Percentiles rank a stretch among this genome's conserved stretches.
These are phyloP conservation scores for Pyrrhia umbra DNA, from an alignment of 2,888 invertebrate genomes.

Conservation along the genomic window DNA sequence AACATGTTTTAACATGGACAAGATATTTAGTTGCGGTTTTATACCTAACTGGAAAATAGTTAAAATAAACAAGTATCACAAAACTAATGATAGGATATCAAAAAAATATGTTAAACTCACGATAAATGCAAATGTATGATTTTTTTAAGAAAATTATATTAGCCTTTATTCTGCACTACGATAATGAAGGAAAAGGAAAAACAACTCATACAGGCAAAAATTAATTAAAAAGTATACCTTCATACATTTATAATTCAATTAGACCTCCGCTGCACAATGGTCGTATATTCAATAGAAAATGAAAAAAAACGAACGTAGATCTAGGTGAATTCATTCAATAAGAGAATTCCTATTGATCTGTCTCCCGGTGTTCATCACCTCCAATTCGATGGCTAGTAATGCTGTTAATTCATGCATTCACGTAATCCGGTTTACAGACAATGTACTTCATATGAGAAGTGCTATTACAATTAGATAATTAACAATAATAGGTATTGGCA, in stretches of 20 bases:
- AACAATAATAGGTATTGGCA: background rate
- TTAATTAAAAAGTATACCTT: too few species aligned
- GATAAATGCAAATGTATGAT: too few species aligned
- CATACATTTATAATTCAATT: too few species aligned
- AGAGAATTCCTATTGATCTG: constrained; percentile 8
- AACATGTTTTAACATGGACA: too few species aligned
- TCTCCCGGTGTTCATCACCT: background rate
- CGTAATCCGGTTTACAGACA: constrained; percentile 21
- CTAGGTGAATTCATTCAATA: constrained; percentile 15
- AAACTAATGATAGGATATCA: too few species aligned
- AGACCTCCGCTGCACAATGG: background rate
- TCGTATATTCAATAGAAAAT: constrained; percentile 3
- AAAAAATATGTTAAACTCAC: too few species aligned
- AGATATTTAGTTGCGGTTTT: too few species aligned
- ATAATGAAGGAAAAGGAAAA: too few species aligned
- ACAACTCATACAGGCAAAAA: background rate
- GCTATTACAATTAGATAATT: background rate
- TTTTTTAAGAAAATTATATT: too few species aligned
- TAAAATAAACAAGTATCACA: too few species aligned
- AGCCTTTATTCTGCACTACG: too few species aligned
- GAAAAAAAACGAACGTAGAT: background rate
- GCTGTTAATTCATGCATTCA: constrained; percentile 23
- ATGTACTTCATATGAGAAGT: background rate
- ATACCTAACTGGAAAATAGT: too few species aligned
- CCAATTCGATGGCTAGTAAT: constrained; percentile 8